Evolutionary conservation across 2,888 invertebrate genomes (phyloP), one percentile per base, ranked within the genome.

Genomic region (Caenorhabditis imperialis): DNA sequence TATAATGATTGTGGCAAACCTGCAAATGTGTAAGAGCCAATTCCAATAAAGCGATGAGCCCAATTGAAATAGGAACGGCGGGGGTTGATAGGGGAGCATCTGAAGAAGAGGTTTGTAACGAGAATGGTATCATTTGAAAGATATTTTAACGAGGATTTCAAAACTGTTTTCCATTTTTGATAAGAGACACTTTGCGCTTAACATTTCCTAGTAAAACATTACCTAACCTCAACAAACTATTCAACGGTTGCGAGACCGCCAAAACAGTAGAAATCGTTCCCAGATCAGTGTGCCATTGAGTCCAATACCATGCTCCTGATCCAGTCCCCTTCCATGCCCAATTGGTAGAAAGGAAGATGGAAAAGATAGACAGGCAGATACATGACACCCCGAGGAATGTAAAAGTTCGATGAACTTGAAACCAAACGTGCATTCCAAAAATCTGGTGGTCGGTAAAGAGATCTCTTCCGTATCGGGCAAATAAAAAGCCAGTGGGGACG

Each of bases 301-400:
- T 77, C 58, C 77, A 67, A 42, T 63, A 73, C 40, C 62, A 63
- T 12, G 73, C 67, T 10, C 57, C 45, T 3, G 76, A 76, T 16
- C 76, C 63, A 7, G 61, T 58, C 25, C 81, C 81, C 38, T 65
- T 77, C 81, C 81, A 81, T 27, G 50, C 67, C 77, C 76, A 81
- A 23, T 74, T 61, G 1, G 33, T 27, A 2, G 75, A 69, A 25
- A 81, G 76, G 47, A 77, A 75, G 16, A 81, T 75, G 40, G 70
- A 69, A 6, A 78, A 23, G 44, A 81, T 72, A 8, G 78, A 78
- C 12, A 70, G 45, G 22, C 63, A 62, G 51, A 81, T 78, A 38
- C 77, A 75, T 10, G 75, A 60, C 3, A 76, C 60, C 1, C 73
- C 78, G 37, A 81, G 50, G 10, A 78, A 62, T 47, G 77, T 81